Evolutionary conservation across 1,140 invertebrate species (phyloP).

Genomic region (Aphelinus atriplicis): DNA sequence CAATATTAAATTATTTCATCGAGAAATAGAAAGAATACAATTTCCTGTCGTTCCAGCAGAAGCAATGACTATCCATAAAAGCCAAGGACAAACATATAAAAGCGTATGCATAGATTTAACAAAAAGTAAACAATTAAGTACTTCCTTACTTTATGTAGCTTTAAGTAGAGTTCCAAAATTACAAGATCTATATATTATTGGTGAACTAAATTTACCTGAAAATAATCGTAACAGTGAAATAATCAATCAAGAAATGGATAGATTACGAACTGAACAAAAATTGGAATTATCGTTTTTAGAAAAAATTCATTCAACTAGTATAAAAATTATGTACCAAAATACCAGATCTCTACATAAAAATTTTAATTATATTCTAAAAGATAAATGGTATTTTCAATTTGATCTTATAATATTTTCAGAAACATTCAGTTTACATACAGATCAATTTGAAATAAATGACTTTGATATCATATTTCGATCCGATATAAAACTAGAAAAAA

Average conservation of each 20-base stretch:
- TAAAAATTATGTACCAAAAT: not conserved
- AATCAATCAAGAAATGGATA: not conserved
- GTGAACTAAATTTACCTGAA: not conserved
- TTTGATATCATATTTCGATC: too few species aligned
- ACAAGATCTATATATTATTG: slow-evolving; percentile 6
- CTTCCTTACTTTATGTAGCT: not conserved
- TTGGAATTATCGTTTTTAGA: not conserved
- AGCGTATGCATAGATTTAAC: slow-evolving; percentile 32
- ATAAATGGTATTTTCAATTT: slow-evolving; percentile 3
- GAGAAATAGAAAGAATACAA: slow-evolving; percentile 30
- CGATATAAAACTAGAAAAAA: too few species aligned
- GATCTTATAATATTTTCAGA: slow-evolving; percentile 9
- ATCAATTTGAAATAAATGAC: too few species aligned
- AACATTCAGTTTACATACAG: not conserved
- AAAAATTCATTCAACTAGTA: not conserved
- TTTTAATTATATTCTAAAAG: not conserved
- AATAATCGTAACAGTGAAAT: not conserved
- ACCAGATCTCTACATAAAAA: slow-evolving; percentile 1
- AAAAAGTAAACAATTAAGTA: not conserved
- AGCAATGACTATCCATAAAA: slow-evolving; percentile 46
- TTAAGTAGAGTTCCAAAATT: slow-evolving; percentile 21
- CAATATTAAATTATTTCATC: too few species aligned
- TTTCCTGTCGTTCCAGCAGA: slow-evolving; percentile 43
- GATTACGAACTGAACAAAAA: not conserved
- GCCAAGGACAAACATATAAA: slow-evolving; percentile 44